These are phyloP conservation scores for Fistularia commersonii DNA, from an alignment of 2,797 vertebrate species.

Conservation along the genomic window DNA sequence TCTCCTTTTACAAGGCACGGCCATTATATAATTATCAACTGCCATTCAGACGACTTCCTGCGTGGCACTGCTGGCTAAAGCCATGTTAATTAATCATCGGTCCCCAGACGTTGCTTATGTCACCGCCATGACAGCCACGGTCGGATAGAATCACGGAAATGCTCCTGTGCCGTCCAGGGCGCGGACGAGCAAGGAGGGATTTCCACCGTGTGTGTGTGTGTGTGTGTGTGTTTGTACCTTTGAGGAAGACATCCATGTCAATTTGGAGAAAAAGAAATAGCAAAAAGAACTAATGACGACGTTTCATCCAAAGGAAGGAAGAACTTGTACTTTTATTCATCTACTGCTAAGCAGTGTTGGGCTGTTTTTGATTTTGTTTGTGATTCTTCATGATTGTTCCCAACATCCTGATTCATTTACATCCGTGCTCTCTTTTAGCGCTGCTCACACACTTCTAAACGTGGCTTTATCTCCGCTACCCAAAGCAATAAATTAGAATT, in stretches of 20 bases:
- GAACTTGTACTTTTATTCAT: too few species aligned
- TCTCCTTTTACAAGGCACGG: slow-evolving; percentile 63
- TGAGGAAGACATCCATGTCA: background rate
- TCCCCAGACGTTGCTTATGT: slow-evolving; percentile 46
- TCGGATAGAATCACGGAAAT: slow-evolving; percentile 34
- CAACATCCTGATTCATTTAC: too few species aligned
- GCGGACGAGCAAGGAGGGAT: slow-evolving; percentile 16
- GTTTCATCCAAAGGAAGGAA: too few species aligned
- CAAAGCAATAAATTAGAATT: too few species aligned
- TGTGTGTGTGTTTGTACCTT: background rate
- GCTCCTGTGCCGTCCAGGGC: slow-evolving; percentile 13
- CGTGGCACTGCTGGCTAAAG: slow-evolving; percentile 48
- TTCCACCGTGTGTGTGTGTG: slow-evolving; percentile 18
- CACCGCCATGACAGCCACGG: slow-evolving; percentile 39
- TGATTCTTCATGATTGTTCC: too few species aligned
- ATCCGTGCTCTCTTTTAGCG: too few species aligned
- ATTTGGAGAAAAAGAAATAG: too few species aligned
- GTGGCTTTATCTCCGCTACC: too few species aligned
- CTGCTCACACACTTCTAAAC: too few species aligned
- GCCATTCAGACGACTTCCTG: slow-evolving; percentile 67
- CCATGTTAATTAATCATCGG: slow-evolving; percentile 67
- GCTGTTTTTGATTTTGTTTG: too few species aligned
- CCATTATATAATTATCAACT: slow-evolving; percentile 63
- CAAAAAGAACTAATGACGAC: too few species aligned
- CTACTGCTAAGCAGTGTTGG: too few species aligned